Conservation (phyloP, 2,113 vertebrate genomes). For the Cyanoliseus patagonus region DNA sequence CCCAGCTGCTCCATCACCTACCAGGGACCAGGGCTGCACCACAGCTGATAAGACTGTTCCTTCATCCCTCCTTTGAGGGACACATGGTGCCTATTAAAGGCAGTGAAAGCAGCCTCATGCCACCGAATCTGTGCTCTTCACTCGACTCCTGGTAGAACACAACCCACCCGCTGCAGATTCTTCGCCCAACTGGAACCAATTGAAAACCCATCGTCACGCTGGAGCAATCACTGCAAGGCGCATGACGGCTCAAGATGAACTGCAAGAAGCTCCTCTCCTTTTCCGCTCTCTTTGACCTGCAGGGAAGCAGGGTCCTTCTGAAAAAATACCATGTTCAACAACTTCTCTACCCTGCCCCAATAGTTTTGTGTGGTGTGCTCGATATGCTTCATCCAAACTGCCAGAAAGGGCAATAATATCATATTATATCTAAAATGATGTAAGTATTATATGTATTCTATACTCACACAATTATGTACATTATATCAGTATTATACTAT, state of each 20-base stretch:
- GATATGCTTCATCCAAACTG: not conserved
- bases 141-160: not conserved
- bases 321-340: not conserved
- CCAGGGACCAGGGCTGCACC: not conserved
- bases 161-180: not conserved
- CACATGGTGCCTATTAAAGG: not conserved
- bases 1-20: accelerated
- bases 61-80: not conserved
- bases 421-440: not conserved
- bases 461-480: not conserved
- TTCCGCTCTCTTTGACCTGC: not conserved
- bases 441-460: not conserved
- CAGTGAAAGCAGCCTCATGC: not conserved
- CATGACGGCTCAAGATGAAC: not conserved
- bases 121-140: not conserved
- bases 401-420: not conserved
- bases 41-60: not conserved
- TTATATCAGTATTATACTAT: not conserved
- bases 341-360: not conserved
- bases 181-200: not conserved
- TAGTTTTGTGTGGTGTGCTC: not conserved
- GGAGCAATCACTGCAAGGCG: not conserved
- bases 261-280: not conserved
- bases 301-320: not conserved
- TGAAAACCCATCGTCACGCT: not conserved